Evolutionary conservation across 2,797 vertebrate genomes (phyloP).

Genomic region (Gallinago stenura): DNA sequence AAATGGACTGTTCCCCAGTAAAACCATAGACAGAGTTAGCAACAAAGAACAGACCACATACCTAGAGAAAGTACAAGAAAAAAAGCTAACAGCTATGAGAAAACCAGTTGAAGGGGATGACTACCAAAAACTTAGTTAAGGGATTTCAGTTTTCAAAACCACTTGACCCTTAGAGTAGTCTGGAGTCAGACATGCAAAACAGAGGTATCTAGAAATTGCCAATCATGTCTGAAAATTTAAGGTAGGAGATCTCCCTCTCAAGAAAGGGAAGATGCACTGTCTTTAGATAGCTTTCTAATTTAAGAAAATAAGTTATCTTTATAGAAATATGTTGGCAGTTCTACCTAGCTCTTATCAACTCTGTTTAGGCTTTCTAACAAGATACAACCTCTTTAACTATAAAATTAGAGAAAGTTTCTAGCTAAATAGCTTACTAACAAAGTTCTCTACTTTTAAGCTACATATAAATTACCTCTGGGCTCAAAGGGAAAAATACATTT

Average conservation of each 20-base stretch:
- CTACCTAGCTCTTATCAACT: neutral
- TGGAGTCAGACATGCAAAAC: neutral
- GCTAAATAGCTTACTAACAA: neutral
- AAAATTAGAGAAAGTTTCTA: neutral
- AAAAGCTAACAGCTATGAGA: neutral
- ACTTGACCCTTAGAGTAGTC: neutral
- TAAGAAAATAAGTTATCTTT: neutral
- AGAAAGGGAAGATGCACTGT: neutral
- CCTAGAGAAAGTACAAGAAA: neutral
- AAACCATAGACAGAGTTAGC: neutral
- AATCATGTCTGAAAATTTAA: neutral
- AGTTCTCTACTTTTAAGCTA: neutral
- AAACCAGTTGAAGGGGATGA: neutral
- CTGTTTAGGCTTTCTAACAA: neutral
- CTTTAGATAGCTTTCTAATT: neutral
- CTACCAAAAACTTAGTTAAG: neutral
- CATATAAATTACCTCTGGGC: neutral
- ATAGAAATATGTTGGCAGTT: neutral
- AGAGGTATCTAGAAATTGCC: neutral
- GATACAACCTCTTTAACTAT: neutral
- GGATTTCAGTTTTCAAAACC: neutral
- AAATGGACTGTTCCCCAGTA: neutral
- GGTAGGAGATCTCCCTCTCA: neutral
- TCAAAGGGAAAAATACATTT: neutral
- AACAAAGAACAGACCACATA: neutral